Conservation (phyloP, 2,797 vertebrate species). For the Propithecus perrieri region DNA sequence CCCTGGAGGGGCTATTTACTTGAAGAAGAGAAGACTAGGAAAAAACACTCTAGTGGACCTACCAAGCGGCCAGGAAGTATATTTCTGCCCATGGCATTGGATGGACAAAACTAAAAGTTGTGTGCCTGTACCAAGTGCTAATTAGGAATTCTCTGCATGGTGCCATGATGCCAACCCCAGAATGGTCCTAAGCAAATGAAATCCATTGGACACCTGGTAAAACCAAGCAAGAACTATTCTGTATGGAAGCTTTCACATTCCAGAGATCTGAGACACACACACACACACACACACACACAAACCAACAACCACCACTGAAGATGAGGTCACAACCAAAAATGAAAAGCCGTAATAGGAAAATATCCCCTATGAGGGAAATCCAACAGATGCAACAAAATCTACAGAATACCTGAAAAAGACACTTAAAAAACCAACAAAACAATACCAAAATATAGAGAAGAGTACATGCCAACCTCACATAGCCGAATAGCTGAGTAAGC, state of each 20-base stretch:
- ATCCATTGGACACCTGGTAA: not conserved
- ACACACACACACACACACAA: not conserved
- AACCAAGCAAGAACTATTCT: not conserved
- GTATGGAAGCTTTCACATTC: not conserved
- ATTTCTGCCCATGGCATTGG: not conserved
- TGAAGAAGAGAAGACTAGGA: not conserved
- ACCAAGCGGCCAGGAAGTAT: not conserved
- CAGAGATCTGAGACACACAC: not conserved
- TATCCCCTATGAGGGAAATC: not conserved
- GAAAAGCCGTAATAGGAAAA: not conserved
- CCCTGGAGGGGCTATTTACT: not conserved
- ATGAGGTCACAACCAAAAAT: not conserved
- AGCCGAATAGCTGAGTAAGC: not conserved
- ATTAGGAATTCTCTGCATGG: not conserved
- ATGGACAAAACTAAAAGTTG: not conserved
- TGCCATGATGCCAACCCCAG: not conserved
- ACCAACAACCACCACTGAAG: not conserved
- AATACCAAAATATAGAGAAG: not conserved
- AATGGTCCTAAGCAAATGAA: not conserved
- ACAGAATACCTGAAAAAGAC: not conserved
- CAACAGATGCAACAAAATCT: not conserved
- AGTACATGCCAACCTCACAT: not conserved
- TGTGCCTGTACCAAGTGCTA: not conserved
- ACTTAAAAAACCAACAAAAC: not conserved
- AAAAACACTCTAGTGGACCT: not conserved